Evolutionary conservation across 2,888 invertebrate genomes (phyloP).

Genomic region (Schizaphis graminum): DNA sequence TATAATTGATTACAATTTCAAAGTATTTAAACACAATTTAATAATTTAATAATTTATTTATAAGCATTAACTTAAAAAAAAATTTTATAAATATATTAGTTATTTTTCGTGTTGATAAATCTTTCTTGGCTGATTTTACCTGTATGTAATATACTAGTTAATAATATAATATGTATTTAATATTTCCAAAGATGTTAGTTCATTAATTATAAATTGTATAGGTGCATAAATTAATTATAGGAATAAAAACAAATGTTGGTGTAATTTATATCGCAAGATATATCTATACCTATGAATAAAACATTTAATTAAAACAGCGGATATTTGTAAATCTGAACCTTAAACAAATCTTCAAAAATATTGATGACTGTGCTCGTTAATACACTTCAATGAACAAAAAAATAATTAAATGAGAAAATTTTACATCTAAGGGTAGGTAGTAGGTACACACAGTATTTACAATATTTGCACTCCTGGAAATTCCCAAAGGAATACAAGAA

Average conservation of each 20-base stretch:
- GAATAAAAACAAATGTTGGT: background rate
- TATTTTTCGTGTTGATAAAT: too few species aligned
- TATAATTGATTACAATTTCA: too few species aligned
- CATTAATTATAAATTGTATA: background rate
- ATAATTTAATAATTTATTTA: too few species aligned
- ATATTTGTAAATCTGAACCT: background rate
- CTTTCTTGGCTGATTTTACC: too few species aligned
- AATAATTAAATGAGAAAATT: background rate
- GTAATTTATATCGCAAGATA: background rate
- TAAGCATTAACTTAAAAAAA: too few species aligned
- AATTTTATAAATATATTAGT: too few species aligned
- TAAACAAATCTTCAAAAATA: background rate
- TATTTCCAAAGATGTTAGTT: background rate
- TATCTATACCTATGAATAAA: background rate
- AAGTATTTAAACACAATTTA: too few species aligned
- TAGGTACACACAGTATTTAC: background rate
- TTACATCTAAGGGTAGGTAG: background rate
- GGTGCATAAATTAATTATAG: too few species aligned
- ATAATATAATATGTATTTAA: background rate
- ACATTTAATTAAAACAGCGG: background rate
- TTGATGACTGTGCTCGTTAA: background rate
- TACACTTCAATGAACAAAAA: background rate
- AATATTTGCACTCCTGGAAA: background rate
- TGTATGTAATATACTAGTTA: background rate
- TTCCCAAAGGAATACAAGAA: background rate